Percentiles rank a stretch among this genome's conserved stretches.
Evolutionary conservation across 2,797 vertebrate species (phyloP).

Genomic region (Mionectes olivaceus): DNA sequence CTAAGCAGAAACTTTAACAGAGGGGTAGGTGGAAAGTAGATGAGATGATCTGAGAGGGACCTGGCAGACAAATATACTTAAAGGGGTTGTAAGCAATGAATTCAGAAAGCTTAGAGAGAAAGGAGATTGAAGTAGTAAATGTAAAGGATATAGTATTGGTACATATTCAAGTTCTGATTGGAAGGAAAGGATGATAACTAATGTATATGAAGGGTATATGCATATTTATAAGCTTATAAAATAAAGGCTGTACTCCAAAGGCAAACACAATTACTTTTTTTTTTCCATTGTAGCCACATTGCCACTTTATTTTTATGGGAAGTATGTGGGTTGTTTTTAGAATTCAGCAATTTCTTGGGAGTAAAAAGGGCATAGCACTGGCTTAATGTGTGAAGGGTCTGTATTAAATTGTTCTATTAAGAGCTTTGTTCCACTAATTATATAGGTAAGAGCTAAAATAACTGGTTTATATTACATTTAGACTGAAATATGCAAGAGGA

Average conservation of each 20-base stretch:
- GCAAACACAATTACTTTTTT: not conserved
- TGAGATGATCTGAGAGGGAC: not conserved
- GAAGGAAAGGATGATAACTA: not conserved
- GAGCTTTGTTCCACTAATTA: conserved; percentile 33
- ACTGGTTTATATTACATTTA: conserved; percentile 59
- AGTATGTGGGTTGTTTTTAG: not conserved
- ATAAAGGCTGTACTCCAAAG: not conserved
- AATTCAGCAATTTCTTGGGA: not conserved
- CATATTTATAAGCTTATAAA: not conserved
- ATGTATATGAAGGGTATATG: not conserved
- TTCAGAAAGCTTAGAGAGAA: not conserved
- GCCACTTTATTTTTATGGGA: not conserved
- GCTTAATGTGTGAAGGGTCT: not conserved
- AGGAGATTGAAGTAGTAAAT: not conserved
- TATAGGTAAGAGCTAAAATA: conserved; percentile 29
- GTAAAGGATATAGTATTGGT: not conserved
- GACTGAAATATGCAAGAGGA: conserved; percentile 16
- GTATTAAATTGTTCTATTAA: conserved; percentile 11
- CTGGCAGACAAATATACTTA: not conserved
- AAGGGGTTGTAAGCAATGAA: not conserved
- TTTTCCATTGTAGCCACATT: not conserved
- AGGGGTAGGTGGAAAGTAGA: not conserved
- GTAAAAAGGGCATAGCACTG: not conserved
- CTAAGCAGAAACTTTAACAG: not conserved
- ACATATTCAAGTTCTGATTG: not conserved